Base-by-base conservation (phyloP, 2,113 vertebrate species). In the Hystrix brachyura region DNA sequence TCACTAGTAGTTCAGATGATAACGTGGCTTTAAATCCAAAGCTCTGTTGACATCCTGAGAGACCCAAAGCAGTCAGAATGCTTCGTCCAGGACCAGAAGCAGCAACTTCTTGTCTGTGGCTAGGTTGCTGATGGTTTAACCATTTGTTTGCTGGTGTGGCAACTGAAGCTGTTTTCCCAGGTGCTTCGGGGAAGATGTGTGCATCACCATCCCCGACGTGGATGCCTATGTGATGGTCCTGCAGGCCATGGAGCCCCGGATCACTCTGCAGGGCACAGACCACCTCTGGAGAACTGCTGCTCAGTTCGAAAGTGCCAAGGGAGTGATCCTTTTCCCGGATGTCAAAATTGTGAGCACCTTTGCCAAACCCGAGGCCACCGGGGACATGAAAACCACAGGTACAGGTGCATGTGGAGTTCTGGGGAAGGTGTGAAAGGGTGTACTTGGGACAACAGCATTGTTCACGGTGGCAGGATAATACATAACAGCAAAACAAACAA, bases 131-230 rank as follows among this genome's bases (percentile, higher is more conserved):
- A 5, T 5, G 59, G 34, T 21, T 80, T 4, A 15, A 7, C 5
- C 3, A 0, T 38, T 32, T 8, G 7, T 85, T 81, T 7, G 8
- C 14, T 90, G 34, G 34, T 0, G 71, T 18, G 0, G 0, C 96
- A 83, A 97, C 53, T 3, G 2, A 21, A 8, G 7, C 34, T 94
- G 57, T 76, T 97, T 97, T 97, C 98, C 95, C 98, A 99, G 99
- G 98, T 99, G 99, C 98, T 99, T 99, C 86, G 99, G 99, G 94
- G 99, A 99, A 98, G 99, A 99, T 94, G 99, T 99, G 62, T 99
- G 99, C 90, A 99, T 99, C 97, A 99, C 98, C 93, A 99, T 99
- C 97, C 99, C 99, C 4, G 99, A 99, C 94, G 98, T 99, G n/a
- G 99, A 99, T 1, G 99, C 99, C 0, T 99, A 99, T 92, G 99